These are phyloP conservation scores for Andrena hattorfiana DNA, from an alignment of 2,888 invertebrate species.

Conservation along the genomic window DNA sequence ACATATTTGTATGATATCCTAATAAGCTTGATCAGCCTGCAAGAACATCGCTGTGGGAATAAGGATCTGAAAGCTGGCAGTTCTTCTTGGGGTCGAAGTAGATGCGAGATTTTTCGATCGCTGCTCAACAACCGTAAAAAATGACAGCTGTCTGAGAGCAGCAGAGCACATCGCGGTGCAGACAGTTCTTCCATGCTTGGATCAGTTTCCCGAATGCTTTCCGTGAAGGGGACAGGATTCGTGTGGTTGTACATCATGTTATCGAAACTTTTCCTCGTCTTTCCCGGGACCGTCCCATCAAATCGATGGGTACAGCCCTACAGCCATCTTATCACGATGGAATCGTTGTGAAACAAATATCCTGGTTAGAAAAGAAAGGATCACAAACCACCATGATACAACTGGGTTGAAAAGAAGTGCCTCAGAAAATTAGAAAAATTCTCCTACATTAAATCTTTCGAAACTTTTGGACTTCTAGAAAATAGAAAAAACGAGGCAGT, in stretches of 20 bases:
- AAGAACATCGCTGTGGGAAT: neutral
- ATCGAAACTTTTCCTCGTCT: conserved; percentile 9
- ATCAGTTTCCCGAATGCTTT: conserved; percentile 19
- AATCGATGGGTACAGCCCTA: neutral
- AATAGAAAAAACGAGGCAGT: no score
- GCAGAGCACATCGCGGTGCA: neutral
- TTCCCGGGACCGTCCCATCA: neutral
- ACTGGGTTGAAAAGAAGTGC: neutral
- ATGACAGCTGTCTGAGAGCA: conserved; percentile 18
- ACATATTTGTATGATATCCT: neutral
- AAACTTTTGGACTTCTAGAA: no score
- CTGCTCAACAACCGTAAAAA: conserved; percentile 11
- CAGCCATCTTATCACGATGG: neutral
- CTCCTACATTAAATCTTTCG: no score
- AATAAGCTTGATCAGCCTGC: neutral
- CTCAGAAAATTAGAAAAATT: no score
- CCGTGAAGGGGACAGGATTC: neutral
- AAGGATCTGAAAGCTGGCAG: neutral
- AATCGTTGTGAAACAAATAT: neutral
- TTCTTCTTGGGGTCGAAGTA: neutral
- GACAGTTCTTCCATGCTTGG: neutral
- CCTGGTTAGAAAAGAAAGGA: neutral
- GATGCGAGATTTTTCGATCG: conserved; percentile 9
- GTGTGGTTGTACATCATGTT: conserved; percentile 8
- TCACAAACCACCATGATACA: neutral